Conservation (phyloP, 1,140 invertebrate genomes). For the Psilanteris sp. region DNA sequence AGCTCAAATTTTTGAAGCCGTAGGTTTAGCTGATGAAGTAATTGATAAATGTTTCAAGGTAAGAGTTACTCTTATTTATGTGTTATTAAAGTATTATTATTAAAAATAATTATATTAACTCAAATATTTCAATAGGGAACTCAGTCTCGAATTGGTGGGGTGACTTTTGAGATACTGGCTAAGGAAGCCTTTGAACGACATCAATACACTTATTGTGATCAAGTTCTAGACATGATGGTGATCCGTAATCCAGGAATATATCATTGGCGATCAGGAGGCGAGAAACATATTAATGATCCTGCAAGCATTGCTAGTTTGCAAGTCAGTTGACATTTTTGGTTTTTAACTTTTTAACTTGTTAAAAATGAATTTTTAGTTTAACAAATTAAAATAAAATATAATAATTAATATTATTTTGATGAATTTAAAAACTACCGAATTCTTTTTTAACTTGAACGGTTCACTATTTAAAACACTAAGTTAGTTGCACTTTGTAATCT, state of each 20-base stretch:
- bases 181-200: slow-evolving; percentile 93
- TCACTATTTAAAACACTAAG: too few species aligned
- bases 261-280: slow-evolving; percentile 97
- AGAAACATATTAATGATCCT: slow-evolving; percentile 99
- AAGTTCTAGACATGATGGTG: slow-evolving; percentile 87
- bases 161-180: slow-evolving; percentile 93
- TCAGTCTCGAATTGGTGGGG: slow-evolving; percentile 96
- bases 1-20: slow-evolving; percentile 99
- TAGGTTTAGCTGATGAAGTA: slow-evolving; percentile 95
- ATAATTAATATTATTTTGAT: too few species aligned
- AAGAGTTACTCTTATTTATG: too few species aligned
- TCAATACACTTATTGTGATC: slow-evolving; percentile 87
- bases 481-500: too few species aligned
- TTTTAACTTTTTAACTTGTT: too few species aligned
- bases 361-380: too few species aligned
- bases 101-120: too few species aligned
- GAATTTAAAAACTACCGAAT: too few species aligned
- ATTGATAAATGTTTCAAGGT: slow-evolving; percentile 96
- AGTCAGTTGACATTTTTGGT: slow-evolving; percentile 74
- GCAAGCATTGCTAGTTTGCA: slow-evolving; percentile 95
- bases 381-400: too few species aligned
- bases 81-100: too few species aligned
- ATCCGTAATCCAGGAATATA: slow-evolving; percentile 96
- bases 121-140: slow-evolving; percentile 89
- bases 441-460: too few species aligned